phyloP scores from a whole-genome alignment of 2,797 vertebrate species.

The Malacoctenus gilli region DNA sequence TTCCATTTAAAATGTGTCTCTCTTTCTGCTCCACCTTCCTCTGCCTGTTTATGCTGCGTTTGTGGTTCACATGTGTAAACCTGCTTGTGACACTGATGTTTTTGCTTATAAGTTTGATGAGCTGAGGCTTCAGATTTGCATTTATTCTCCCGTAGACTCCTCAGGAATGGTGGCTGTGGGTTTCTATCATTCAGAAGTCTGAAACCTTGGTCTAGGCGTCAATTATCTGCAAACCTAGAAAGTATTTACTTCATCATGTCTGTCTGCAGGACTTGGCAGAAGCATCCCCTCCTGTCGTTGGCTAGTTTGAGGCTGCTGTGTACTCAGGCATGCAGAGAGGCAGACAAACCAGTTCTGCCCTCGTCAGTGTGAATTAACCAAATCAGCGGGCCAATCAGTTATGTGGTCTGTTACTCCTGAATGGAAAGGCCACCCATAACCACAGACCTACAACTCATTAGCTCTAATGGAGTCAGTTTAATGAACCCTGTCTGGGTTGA shows the following conservation, averaged over 20 bases:
- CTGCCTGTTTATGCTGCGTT: too few species aligned
- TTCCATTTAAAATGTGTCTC: too few species aligned
- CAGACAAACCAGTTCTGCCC: conserved; percentile 4
- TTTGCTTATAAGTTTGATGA: too few species aligned
- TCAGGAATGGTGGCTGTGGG: not conserved
- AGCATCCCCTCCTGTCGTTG: not conserved
- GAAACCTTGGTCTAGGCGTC: too few species aligned
- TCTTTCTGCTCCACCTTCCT: too few species aligned
- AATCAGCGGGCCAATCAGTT: conserved; percentile 45
- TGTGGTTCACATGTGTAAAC: too few species aligned
- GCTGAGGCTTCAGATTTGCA: too few species aligned
- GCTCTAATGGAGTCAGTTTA: conserved; percentile 76
- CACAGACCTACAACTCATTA: conserved; percentile 78
- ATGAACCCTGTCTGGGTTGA: conserved; percentile 70
- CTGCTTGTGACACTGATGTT: too few species aligned
- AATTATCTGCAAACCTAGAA: not conserved
- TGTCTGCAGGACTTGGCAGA: not conserved
- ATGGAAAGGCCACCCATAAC: conserved; percentile 68
- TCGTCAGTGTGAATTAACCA: conserved; percentile 35
- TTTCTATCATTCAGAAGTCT: not conserved
- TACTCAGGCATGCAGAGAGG: not conserved
- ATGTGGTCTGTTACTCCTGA: conserved; percentile 55
- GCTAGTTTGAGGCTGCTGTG: conserved; percentile 1
- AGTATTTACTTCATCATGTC: not conserved
- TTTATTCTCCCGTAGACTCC: too few species aligned